Evolutionary conservation across 2,888 invertebrate genomes (phyloP).

Genomic region (Trichopria drosophilae): DNA sequence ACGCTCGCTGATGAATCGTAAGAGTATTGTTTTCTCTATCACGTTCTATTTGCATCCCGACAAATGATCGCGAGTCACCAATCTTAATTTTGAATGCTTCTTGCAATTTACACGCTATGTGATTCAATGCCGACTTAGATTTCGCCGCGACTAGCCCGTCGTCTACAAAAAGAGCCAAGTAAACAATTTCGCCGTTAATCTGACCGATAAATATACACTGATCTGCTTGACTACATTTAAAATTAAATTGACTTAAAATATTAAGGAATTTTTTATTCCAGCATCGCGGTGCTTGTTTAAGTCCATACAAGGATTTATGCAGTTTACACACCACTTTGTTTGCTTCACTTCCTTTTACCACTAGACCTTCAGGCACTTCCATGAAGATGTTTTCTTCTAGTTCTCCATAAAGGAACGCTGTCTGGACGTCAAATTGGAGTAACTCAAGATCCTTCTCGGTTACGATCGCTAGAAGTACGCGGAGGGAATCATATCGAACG

Average conservation of each 20-base stretch:
- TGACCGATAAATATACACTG: conserved; percentile 41
- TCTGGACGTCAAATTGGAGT: too few relatives aligned
- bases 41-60: conserved; percentile 25
- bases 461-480: conserved; percentile 36
- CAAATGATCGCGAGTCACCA: conserved; percentile 7
- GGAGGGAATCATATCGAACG: too few relatives aligned
- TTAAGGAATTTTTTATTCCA: conserved; percentile 46
- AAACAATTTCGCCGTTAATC: conserved; percentile 29
- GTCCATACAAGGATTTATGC: too few relatives aligned
- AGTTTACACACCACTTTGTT: conserved; percentile 50
- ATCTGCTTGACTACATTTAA: conserved; percentile 40
- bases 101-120: conserved; percentile 1
- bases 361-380: conserved; percentile 47
- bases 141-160: conserved; percentile 38
- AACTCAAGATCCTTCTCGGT: too few relatives aligned
- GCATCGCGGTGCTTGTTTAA: too few relatives aligned
- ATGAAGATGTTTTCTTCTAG: conserved; percentile 47
- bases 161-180: conserved; percentile 45
- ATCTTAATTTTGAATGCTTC: conserved; percentile 16
- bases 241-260: conserved; percentile 38
- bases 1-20: conserved; percentile 23
- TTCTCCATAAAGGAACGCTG: too few relatives aligned
- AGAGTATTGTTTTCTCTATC: conserved; percentile 16
- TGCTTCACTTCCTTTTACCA: conserved; percentile 35
- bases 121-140: not conserved